Base-by-base conservation (phyloP, 2,797 vertebrate species). In the Sebastes diaconus region DNA sequence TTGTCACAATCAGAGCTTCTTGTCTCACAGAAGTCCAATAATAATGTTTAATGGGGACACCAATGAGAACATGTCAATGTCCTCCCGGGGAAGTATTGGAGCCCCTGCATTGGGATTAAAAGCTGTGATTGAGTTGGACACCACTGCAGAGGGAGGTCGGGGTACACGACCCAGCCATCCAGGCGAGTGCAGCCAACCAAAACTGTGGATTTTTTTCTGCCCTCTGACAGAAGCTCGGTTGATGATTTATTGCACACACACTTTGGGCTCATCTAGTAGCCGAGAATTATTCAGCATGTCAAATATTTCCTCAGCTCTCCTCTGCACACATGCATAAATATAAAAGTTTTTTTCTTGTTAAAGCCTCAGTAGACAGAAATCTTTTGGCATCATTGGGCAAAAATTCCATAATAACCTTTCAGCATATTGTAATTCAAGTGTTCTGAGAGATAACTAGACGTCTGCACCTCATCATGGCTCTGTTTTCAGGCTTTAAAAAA, bases 81-180 rank as follows among this genome's bases (percentile, higher is more conserved):
- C 81, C 71, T 81, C 67, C 59, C 9, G 13, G 22, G 68, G 64
- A 76, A 73, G 52, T 82, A 58, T 68, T 63, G 55, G 66, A 86
- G 72, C 87, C 80, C 54, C 80, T 50, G 61, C 68, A n/a, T 4
- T 61, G 67, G 79, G 59, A 86, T 84, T 87, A 88, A 90, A 88
- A 84, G 77, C 78, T 24, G 4, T 65, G 73, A 89, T 87, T 80
- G 82, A 90, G 81, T 75, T 72, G 68, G 81, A 73, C 57, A 55
- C 27, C 24, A 1, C 63, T 60, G 58, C 79, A 73, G 79, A 73
- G 77, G 63, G 77, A 82, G 68, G 59, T 8, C 32, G 55, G 27
- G 68, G 29, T 8, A 16, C n/a, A 18, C 5, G 68, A 54, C 29
- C 22, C 18, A 60, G 68, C 75, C 68, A 68, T 22, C 46, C 2